Conservation (phyloP, 2,113 vertebrate genomes). For the Trogon melanurus region DNA sequence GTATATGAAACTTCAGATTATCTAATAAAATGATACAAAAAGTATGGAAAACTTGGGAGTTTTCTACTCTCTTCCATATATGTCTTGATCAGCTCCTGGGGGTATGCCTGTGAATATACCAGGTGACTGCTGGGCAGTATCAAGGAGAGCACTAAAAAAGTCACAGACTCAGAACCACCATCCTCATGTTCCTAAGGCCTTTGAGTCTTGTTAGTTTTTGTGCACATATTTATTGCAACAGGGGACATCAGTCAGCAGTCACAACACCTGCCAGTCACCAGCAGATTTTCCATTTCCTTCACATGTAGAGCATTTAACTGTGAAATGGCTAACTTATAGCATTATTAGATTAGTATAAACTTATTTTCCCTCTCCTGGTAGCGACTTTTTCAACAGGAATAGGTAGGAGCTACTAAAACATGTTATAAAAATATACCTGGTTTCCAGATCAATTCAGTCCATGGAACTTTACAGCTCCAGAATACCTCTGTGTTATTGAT, state of each 20-base stretch:
- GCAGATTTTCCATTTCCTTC: background rate
- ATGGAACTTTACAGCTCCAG: background rate
- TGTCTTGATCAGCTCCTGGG: background rate
- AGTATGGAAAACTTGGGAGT: background rate
- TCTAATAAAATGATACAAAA: background rate
- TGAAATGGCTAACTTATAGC: background rate
- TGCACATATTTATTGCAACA: background rate
- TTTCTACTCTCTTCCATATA: background rate
- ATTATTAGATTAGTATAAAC: background rate
- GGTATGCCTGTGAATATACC: background rate
- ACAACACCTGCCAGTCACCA: background rate
- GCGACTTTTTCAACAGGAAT: background rate
- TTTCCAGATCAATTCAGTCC: background rate
- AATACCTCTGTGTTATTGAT: background rate
- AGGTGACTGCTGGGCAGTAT: background rate
- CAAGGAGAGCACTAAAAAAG: background rate
- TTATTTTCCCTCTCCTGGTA: background rate
- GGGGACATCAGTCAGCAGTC: background rate
- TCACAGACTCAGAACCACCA: background rate
- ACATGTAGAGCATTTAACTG: background rate
- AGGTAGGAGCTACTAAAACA: background rate
- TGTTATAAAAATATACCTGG: background rate
- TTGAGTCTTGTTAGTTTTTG: background rate
- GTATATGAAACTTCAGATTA: background rate
- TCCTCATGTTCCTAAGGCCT: background rate